Base-by-base conservation (phyloP, 2,113 vertebrate genomes). In the Datnioides undecimradiatus region DNA sequence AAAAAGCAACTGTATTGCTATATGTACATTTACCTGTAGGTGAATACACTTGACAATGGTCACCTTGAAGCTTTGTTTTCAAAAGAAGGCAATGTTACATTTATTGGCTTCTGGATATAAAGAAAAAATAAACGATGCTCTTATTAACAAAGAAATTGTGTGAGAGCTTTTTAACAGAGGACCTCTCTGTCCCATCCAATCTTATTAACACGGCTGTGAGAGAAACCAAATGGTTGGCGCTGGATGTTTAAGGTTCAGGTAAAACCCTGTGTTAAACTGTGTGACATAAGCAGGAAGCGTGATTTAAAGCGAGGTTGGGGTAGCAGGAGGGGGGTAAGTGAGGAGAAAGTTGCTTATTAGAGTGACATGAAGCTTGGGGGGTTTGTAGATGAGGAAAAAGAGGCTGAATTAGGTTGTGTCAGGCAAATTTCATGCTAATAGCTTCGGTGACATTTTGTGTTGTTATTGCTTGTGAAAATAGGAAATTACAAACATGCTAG, bases 381-480 rank as follows among this genome's bases (percentile, higher is more conserved):
- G 52, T 65, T 82, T 74, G 64, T 36, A 65, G 62, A 68, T 1
- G 57, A 67, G 49, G 58, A 52, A n/a, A 54, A 63, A 72, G 59
- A 4, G 19, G 40, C 77, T 70, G 71, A 78, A 86, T 91, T 77
- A 62, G 72, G 76, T 76, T 74, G 70, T 70, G 83, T 88, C 82
- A 71, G 67, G 62, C 46, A 80, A 74, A 91, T 90, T 83, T 88
- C 79, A 83, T 86, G 84, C 79, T 88, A 88, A 92, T 90, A 76
- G 72, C 83, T 66, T 65, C 43, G n/a, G 63, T 92, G 90, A 90
- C 87, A 93, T 93, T 90, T 90, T 76, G 43, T 69, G 76, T 79
- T 86, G 71, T 86, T 90, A 87, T 89, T 80, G 59, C 78, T 75
- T 71, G 63, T 80, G 81, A 85, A 90, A 88, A 83, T 80, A 16